phyloP scores from a whole-genome alignment of 2,797 vertebrate species.

The Champsocephalus gunnari region DNA sequence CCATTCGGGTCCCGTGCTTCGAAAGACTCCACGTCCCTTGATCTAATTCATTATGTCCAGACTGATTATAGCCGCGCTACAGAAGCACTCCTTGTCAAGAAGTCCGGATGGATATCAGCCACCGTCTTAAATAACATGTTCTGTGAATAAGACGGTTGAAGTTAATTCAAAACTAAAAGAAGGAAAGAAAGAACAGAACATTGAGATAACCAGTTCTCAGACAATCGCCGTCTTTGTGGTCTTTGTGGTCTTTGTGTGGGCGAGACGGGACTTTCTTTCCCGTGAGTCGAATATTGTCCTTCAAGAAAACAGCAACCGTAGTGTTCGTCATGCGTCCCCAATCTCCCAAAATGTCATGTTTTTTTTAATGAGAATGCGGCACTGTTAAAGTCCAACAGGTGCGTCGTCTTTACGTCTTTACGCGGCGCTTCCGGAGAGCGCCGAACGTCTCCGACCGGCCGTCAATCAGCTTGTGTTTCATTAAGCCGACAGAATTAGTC shows the following conservation, averaged over 20 bases:
- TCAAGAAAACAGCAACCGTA: constrained; percentile 69
- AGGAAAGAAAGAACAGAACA: constrained; percentile 42
- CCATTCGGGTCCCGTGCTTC: constrained; percentile 47
- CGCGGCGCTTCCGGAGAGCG: constrained; percentile 14
- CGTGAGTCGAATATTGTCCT: constrained; percentile 65
- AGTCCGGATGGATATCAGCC: constrained; percentile 64
- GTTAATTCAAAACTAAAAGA: constrained; percentile 43
- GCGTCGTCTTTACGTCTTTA: constrained; percentile 31
- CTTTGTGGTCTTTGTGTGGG: constrained; percentile 76
- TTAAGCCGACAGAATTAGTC: constrained; percentile 26
- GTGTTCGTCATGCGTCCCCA: constrained; percentile 48
- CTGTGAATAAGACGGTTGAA: constrained; percentile 36
- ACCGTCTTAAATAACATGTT: constrained; percentile 73
- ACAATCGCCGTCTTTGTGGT: constrained; percentile 73
- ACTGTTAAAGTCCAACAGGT: constrained; percentile 48
- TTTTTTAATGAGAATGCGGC: constrained; percentile 19
- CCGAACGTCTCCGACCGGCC: constrained; percentile 12
- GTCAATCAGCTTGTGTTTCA: constrained; percentile 45
- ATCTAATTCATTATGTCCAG: constrained; percentile 58
- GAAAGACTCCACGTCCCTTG: constrained; percentile 41
- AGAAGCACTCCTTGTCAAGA: constrained; percentile 62
- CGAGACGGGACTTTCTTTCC: constrained; percentile 47
- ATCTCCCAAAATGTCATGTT: constrained; percentile 24
- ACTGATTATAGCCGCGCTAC: constrained; percentile 34
- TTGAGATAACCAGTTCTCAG: constrained; percentile 63